A percentile compares a stretch with the other conserved stretches of the same genome.
Conservation (phyloP, 2,113 vertebrate species). For the Sphyrna mokarran region DNA sequence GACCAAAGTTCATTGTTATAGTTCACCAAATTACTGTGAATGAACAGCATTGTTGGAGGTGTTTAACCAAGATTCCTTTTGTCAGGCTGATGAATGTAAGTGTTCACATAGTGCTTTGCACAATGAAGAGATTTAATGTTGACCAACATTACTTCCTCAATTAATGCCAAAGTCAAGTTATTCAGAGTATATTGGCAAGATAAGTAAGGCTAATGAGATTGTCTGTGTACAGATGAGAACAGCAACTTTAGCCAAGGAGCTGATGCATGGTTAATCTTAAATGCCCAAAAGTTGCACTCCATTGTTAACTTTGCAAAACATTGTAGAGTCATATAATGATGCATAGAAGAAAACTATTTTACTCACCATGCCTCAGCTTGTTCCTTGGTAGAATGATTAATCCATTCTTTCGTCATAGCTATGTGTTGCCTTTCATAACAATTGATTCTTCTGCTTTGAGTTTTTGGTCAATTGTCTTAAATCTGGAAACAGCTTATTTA, state of each 20-base stretch:
- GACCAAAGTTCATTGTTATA: neutral
- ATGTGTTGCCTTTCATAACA: neutral
- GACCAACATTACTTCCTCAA: neutral
- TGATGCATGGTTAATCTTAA: neutral
- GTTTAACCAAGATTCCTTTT: no score
- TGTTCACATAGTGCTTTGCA: neutral
- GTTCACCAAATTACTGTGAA: neutral
- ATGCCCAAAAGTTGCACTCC: neutral
- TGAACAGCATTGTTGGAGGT: neutral
- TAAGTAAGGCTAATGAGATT: neutral
- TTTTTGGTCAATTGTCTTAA: neutral
- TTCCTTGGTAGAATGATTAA: neutral
- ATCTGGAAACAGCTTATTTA: neutral
- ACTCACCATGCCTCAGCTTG: neutral
- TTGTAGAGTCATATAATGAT: neutral
- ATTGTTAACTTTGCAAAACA: neutral
- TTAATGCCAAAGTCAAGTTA: neutral
- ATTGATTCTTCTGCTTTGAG: no score
- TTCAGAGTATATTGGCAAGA: neutral
- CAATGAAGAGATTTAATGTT: neutral
- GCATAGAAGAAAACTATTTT: neutral
- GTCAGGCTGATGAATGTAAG: neutral
- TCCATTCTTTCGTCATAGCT: neutral
- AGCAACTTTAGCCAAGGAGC: neutral
- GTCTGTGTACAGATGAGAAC: neutral